These are phyloP conservation scores for Heteromormyrus szaboi DNA, from an alignment of 2,797 vertebrate genomes.

Conservation along the genomic window DNA sequence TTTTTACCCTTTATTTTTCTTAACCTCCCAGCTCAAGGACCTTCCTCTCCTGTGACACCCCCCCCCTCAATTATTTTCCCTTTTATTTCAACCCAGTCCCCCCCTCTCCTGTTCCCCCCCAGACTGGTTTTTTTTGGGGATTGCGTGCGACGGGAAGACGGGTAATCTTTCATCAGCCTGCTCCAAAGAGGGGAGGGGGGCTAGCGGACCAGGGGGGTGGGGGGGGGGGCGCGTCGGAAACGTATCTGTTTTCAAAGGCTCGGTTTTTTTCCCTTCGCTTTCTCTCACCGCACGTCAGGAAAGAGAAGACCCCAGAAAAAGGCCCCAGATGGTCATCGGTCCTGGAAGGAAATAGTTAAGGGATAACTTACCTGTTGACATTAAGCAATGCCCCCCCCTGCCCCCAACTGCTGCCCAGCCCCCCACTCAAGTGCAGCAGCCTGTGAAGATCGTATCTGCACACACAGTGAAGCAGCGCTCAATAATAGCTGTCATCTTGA, in stretches of 20 bases:
- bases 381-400: conserved; percentile 40
- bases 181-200: neutral
- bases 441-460: conserved; percentile 13
- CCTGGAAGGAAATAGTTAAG: conserved; percentile 51
- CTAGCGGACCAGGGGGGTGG: neutral
- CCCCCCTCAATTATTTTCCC: neutral
- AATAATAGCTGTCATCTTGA: conserved; percentile 3
- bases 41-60: neutral
- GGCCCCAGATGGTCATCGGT: conserved; percentile 49
- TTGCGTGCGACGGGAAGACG: neutral
- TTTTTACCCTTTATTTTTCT: neutral
- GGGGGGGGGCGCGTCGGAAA: neutral
- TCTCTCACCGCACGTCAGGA: neutral
- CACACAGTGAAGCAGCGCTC: neutral
- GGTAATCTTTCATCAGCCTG: neutral
- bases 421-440: neutral
- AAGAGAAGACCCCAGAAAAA: neutral
- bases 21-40: neutral
- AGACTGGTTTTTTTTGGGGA: neutral
- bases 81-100: neutral
- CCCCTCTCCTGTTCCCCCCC: neutral
- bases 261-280: conserved; percentile 1
- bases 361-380: conserved; percentile 43
- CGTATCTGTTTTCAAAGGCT: conserved; percentile 1
- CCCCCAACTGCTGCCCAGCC: neutral